These are phyloP conservation scores for Thaumatotibia leucotreta DNA, from an alignment of 1,140 invertebrate genomes.

Conservation along the genomic window DNA sequence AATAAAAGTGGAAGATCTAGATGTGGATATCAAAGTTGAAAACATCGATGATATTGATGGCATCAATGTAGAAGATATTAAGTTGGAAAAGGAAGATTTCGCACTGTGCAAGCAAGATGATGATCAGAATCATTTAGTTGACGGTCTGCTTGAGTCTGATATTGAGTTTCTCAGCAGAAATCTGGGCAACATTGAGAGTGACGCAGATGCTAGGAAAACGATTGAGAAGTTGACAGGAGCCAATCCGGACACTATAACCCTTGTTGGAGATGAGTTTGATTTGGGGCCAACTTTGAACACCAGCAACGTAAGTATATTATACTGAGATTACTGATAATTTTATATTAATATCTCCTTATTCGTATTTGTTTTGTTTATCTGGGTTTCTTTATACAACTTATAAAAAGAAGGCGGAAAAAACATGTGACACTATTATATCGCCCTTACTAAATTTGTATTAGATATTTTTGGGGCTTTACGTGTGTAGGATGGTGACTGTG, in stretches of 20 bases:
- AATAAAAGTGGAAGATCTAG: conserved; percentile 59
- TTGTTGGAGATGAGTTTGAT: conserved; percentile 69
- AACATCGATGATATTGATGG: conserved; percentile 57
- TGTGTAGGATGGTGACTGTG: too few relatives aligned
- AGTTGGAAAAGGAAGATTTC: conserved; percentile 62
- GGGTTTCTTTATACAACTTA: too few relatives aligned
- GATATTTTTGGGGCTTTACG: too few relatives aligned
- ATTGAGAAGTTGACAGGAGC: conserved; percentile 72
- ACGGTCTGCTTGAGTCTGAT: conserved; percentile 70
- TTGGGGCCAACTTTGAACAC: conserved; percentile 65
- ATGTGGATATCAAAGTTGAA: conserved; percentile 58
- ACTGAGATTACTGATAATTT: too few relatives aligned
- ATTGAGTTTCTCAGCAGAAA: conserved; percentile 73
- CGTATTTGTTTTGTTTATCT: too few relatives aligned
- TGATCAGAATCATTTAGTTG: conserved; percentile 59
- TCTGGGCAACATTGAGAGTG: conserved; percentile 72
- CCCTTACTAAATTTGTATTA: too few relatives aligned
- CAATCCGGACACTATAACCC: conserved; percentile 61
- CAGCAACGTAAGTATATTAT: conserved; percentile 48
- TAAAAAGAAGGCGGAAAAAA: too few relatives aligned
- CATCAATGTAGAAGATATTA: conserved; percentile 67
- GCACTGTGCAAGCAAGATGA: conserved; percentile 62
- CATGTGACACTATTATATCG: too few relatives aligned
- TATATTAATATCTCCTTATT: too few relatives aligned
- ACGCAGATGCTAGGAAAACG: conserved; percentile 72